Base-by-base conservation (phyloP, 2,797 vertebrate species). In the Acipenser ruthenus region DNA sequence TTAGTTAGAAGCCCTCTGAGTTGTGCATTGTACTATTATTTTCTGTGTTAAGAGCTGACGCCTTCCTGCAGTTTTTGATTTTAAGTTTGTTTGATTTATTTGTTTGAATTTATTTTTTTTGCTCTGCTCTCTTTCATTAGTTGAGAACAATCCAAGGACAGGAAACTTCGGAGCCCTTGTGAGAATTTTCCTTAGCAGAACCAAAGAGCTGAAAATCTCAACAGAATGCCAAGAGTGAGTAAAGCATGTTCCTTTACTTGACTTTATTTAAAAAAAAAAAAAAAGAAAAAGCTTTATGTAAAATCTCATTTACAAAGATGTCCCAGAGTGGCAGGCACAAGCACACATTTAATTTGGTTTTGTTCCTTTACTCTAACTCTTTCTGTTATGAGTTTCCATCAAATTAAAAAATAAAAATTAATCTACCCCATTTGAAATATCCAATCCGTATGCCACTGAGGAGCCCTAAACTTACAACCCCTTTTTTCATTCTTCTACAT, bases 211-310 rank as follows among this genome's bases (percentile, higher is more conserved):
- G 78, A 98, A 98, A 85, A 94, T 98, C 77, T 99, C 96, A 0
- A 95, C 95, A 70, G 95, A 99, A 92, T 99, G 96, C 81, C 92
- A 98, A 83, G 96, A 99, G 97, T 99, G 86, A 95, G 95, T 90
- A 11, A 11, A 3, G 23, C 2, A 78, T 75, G 73, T 73, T 18
- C 15, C 15, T 18, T 18, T 18, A 18, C 15, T 18, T 18, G 15
- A 18, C 15, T 18, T 18, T 18, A 18, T 18, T 18, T 18, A 18
- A 6, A 48, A 13, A 59, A n/a, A 49, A 6, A 48, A 13, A 52
- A n/a, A 49, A 49, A 50, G 61, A 53, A 6, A 49, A 55, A 23
- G 10, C 53, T 51, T 18, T 18, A 18, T 18, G 15, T 18, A 18
- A 18, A 18, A 18, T 18, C 23, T 37, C 23, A 37, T 37, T 37